phyloP scores from a whole-genome alignment of 2,888 invertebrate species.

The Hoplodrina blanda region DNA sequence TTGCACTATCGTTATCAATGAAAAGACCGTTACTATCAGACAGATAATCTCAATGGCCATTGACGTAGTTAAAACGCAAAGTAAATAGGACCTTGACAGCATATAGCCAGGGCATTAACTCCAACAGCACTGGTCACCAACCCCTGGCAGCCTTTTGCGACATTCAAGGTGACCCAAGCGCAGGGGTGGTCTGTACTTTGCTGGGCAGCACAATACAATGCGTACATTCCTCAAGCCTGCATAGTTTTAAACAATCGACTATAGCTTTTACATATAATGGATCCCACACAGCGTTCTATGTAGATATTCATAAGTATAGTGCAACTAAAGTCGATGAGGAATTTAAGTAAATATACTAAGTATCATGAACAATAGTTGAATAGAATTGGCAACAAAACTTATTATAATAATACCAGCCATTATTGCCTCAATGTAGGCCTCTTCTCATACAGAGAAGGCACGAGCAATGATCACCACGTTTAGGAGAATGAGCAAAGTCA shows the following conservation, averaged over 20 bases:
- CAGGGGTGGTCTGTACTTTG: slow-evolving; percentile 21
- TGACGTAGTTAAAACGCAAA: slow-evolving; percentile 6
- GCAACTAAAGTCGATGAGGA: neutral
- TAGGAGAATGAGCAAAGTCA: slow-evolving; percentile 80
- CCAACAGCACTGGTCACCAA: slow-evolving; percentile 21
- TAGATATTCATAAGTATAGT: slow-evolving; percentile 1
- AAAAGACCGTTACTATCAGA: no score
- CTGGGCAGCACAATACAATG: slow-evolving; percentile 38
- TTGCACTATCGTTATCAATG: no score
- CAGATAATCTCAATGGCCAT: no score
- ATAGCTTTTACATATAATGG: slow-evolving; percentile 50
- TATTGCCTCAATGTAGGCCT: no score
- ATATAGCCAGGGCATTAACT: neutral
- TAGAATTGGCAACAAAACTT: neutral
- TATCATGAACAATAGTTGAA: neutral
- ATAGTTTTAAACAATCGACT: slow-evolving; percentile 34
- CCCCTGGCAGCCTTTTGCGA: slow-evolving; percentile 15
- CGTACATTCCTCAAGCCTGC: slow-evolving; percentile 26
- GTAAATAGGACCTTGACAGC: slow-evolving; percentile 10
- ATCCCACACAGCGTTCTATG: slow-evolving; percentile 23
- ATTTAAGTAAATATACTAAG: slow-evolving; percentile 2
- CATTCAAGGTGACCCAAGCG: slow-evolving; percentile 16
- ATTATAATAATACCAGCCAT: no score
- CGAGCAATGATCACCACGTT: no score
- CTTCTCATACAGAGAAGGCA: no score